Conservation (phyloP, 1,140 invertebrate genomes). For the Sweltsa coloradensis region DNA sequence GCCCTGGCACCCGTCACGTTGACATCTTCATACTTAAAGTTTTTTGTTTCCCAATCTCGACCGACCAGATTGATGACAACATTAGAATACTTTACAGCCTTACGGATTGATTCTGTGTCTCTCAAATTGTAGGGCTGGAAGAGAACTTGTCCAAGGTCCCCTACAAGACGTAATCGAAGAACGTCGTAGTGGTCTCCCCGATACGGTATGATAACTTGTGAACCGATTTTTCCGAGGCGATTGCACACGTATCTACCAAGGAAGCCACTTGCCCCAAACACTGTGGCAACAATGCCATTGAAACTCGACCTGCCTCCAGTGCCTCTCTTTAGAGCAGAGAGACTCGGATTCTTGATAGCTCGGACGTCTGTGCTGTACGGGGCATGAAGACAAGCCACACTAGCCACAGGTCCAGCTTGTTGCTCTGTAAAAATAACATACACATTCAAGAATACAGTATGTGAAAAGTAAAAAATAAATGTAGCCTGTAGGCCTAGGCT, state of each 20-base stretch:
- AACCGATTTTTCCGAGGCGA: slow-evolving; percentile 74
- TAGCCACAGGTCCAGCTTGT: slow-evolving; percentile 18
- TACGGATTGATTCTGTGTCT: slow-evolving; percentile 81
- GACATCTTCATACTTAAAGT: slow-evolving; percentile 72
- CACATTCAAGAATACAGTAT: too few relatives aligned
- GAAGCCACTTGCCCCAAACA: slow-evolving; percentile 88
- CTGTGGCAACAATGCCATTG: slow-evolving; percentile 91
- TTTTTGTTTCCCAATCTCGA: slow-evolving; percentile 81
- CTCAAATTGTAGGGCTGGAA: slow-evolving; percentile 75
- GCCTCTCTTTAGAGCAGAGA: slow-evolving; percentile 63
- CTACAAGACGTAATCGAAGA: slow-evolving; percentile 63
- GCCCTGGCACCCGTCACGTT: slow-evolving; percentile 58
- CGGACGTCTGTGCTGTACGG: slow-evolving; percentile 26
- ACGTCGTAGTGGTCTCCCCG: slow-evolving; percentile 73
- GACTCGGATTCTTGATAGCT: slow-evolving; percentile 35
- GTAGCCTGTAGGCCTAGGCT: too few relatives aligned
- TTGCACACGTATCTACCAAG: slow-evolving; percentile 78
- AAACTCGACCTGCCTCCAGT: slow-evolving; percentile 92
- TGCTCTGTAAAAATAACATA: slow-evolving; percentile 19
- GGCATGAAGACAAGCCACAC: slow-evolving; percentile 18
- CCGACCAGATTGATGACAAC: slow-evolving; percentile 95
- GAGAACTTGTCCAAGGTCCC: slow-evolving; percentile 93
- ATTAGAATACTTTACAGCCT: slow-evolving; percentile 88
- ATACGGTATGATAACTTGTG: slow-evolving; percentile 86
- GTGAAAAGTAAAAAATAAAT: too few relatives aligned